Percentiles rank a stretch among this genome's conserved stretches.
These are phyloP conservation scores for Microplitis demolitor DNA, from an alignment of 1,140 invertebrate species.

Conservation along the genomic window DNA sequence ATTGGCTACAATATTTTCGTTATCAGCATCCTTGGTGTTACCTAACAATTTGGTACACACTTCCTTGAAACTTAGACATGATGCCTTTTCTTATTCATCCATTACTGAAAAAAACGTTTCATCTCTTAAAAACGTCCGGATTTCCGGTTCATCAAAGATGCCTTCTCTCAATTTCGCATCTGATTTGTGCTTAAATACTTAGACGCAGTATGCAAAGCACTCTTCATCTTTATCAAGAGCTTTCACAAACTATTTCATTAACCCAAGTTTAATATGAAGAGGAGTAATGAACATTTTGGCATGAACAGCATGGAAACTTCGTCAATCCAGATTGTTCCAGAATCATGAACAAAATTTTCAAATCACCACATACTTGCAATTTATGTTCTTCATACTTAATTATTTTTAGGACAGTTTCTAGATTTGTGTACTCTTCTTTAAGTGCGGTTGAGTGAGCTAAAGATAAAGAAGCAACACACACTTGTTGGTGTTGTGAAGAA, in stretches of 20 bases:
- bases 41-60: slow-evolving; percentile 15
- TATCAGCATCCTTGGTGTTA: slow-evolving; percentile 29
- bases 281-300: slow-evolving; percentile 16
- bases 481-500: too few species aligned
- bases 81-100: slow-evolving; percentile 18
- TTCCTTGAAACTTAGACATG: slow-evolving; percentile 19
- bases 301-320: slow-evolving; percentile 21
- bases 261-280: slow-evolving; percentile 17
- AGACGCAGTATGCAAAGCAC: background rate
- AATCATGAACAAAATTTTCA: slow-evolving; percentile 20
- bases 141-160: slow-evolving; percentile 26
- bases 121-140: slow-evolving; percentile 19
- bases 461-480: too few species aligned
- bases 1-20: slow-evolving; percentile 30
- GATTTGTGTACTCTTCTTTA: too few species aligned
- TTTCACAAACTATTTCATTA: slow-evolving; percentile 23
- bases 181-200: background rate
- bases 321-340: slow-evolving; percentile 16
- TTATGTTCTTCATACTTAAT: background rate
- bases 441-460: too few species aligned
- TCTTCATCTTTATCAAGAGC: slow-evolving; percentile 3
- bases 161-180: slow-evolving; percentile 10
- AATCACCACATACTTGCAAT: slow-evolving; percentile 27
- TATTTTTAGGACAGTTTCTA: too few species aligned
- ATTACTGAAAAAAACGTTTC: slow-evolving; percentile 8